Evolutionary conservation across 2,797 vertebrate species (phyloP), one percentile per base, ranked within the genome.

Genomic region (Nannoperca australis): DNA sequence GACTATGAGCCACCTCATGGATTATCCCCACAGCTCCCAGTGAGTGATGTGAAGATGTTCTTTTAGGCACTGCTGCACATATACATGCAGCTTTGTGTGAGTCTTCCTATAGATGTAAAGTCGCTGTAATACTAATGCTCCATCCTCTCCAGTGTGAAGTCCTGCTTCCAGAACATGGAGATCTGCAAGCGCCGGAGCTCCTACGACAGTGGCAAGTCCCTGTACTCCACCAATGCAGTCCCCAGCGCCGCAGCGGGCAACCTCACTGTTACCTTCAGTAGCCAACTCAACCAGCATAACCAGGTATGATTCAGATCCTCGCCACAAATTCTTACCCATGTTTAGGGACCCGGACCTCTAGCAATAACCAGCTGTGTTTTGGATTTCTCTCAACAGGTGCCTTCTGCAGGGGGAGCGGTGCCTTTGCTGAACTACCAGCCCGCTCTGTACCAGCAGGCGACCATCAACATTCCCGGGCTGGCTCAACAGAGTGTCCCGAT

Each of bases 121-220:
- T 17, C 7, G 1, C 54, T 63, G 15, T 66, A 70, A 73, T 8
- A 1, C 18, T 20, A 5, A 7, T 45, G 2, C 18, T 65, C 22
- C 88, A 0, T 58, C 11, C 56, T 64, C 45, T 69, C 14, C 91
- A 99, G 98, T 85, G 98, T 99, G 82, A 99, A 99, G 90, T 99
- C 98, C 11, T 99, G 98, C 94, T 99, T 99, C 94, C 98, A 99
- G 93, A 99, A 99, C 90, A 99, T 99, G 98, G 98, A 99, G 92
- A 97, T 99, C 89, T 99, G 98, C 92, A 99, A 99, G 83, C 94
- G 97, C 70, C 95, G 98, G 79, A 97, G 94, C 87, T 96, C 96
- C 92, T 99, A 99, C 20, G 98, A 99, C 68, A 97, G 94, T 68
- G 93, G 97, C 86, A 99, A 99, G 91, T 96, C 97, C 79, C 96